Percentiles rank a stretch among this genome's conserved stretches.
Conservation (phyloP, 1,140 invertebrate species). For the Parapsyche elsis region DNA sequence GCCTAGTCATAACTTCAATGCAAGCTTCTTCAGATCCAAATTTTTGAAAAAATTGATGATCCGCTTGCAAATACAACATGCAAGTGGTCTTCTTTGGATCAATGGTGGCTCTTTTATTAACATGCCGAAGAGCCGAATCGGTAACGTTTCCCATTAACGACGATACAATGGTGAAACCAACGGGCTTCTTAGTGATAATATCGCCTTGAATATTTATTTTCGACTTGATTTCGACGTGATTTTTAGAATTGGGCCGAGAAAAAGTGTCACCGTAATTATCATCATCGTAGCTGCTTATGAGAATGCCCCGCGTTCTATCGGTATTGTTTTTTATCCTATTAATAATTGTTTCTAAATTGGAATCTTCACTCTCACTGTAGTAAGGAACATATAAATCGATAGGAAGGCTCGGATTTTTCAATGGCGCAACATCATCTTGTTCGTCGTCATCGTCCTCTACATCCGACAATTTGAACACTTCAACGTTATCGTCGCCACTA, state of each 20-base stretch:
- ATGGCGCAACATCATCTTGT: conserved; percentile 65
- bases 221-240: conserved; percentile 71
- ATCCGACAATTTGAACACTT: conserved; percentile 39
- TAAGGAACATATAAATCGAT: conserved; percentile 73
- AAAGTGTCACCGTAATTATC: conserved; percentile 65
- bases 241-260: conserved; percentile 71
- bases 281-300: conserved; percentile 58
- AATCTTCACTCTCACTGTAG: conserved; percentile 69
- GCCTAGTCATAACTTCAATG: conserved; percentile 94
- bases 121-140: conserved; percentile 70
- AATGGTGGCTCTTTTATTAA: conserved; percentile 78
- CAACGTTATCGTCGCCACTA: conserved; percentile 61
- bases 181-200: conserved; percentile 65
- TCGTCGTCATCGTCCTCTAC: conserved; percentile 56
- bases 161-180: conserved; percentile 63
- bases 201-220: conserved; percentile 67
- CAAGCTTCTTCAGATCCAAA: conserved; percentile 93
- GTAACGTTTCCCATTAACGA: conserved; percentile 65
- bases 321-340: conserved; percentile 63
- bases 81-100: conserved; percentile 86
- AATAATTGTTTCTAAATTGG: conserved; percentile 55
- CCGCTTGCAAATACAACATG: conserved; percentile 93
- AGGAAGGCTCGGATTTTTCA: conserved; percentile 71
- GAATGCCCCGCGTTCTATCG: conserved; percentile 56
- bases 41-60: conserved; percentile 93